Base-by-base conservation (phyloP, 2,113 vertebrate genomes). In the Mirza zaza region DNA sequence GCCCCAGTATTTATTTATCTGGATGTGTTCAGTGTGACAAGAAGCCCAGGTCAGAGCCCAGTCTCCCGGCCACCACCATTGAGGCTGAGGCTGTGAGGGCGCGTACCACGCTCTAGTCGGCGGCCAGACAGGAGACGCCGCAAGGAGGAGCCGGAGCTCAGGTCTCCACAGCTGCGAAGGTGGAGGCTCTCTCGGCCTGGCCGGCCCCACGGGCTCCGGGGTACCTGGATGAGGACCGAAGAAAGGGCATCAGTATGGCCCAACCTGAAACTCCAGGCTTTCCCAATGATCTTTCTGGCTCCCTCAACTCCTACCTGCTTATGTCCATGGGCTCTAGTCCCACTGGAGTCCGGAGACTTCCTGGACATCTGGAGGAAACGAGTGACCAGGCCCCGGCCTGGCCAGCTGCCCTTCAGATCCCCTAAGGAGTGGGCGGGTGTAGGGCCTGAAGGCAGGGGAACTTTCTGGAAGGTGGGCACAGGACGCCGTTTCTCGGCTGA, bases 151-250 rank as follows among this genome's bases (percentile, higher is more conserved):
- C 99, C 98, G 1, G 99, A 99, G 98, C 99, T 99, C 86, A 99
- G 98, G 95, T 99, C 99, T 3, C 99, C 99, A 0, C 99, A 99
- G 98, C 99, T 99, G 87, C 99, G 99, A 86, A 99, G 98, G 98
- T 99, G 99, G 86, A 99, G 99, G 61, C 99, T 99, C 68, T 99
- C 99, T 0, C 98, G 97, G 97, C 98, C 98, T 84, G 57, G 97
- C 82, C 1, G 97, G 97, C 98, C 99, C 98, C 99, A 98, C 0
- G 98, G 97, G 21, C 98, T 98, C 94, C 98, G 98, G 75, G 99
- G 98, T n/a, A 99, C 98, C 99, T 99, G 92, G 20, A 83, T 45
- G 13, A 34, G 55, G 68, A 17, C 81, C 76, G 45, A 42, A 76
- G 9, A n/a, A 36, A 76, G 6, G 79, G 42, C 55, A 59, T 80